Evolutionary conservation across 1,140 invertebrate species (phyloP), one percentile per base, ranked within the genome.

Genomic region (Orchesella cincta): DNA sequence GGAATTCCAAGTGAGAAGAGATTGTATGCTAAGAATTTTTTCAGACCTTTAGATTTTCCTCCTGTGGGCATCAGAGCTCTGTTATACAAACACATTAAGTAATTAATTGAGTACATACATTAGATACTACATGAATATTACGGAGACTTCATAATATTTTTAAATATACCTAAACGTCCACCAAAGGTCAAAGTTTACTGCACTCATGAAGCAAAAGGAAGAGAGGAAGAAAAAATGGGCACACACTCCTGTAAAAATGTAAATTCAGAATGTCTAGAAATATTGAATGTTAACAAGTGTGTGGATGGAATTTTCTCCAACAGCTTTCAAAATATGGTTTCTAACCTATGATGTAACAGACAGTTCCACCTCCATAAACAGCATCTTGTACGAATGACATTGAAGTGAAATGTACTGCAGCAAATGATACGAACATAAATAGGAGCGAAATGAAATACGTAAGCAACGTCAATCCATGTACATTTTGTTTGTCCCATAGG

Each of bases 101-200:
- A 29, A 51, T 72, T n/a, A 14, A n/a, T 12, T n/a, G n/a, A n/a
- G n/a, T n/a, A n/a, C n/a, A n/a, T n/a, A n/a, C n/a, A n/a, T n/a
- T n/a, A n/a, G n/a, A n/a, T n/a, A n/a, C n/a, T n/a, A n/a, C 54
- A 57, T 57, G 54, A 14, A 57, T 23, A 5, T 57, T 14, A 5
- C n/a, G 5, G 14, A 71, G 46, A 51, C 46, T 51, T 16, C 29
- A 71, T 71, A 23, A 5, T 26, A 34, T 28, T 28, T 28, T 71
- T 71, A 8, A 18, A 16, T 64, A 46, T 80, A 83, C 83, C 75
- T 76, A 36, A 83, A 81, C 3, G 81, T 83, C 75, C 76, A 80
- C 75, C 78, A 83, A 18, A 83, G 73, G 51, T 83, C 81, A 57
- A 82, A 83, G 73, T 82, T 79, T 20, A 83, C 67, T 16, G 70